Evolutionary conservation across 2,113 vertebrate genomes (phyloP), one percentile per base, ranked within the genome.

Genomic region (Mandrillus leucophaeus): DNA sequence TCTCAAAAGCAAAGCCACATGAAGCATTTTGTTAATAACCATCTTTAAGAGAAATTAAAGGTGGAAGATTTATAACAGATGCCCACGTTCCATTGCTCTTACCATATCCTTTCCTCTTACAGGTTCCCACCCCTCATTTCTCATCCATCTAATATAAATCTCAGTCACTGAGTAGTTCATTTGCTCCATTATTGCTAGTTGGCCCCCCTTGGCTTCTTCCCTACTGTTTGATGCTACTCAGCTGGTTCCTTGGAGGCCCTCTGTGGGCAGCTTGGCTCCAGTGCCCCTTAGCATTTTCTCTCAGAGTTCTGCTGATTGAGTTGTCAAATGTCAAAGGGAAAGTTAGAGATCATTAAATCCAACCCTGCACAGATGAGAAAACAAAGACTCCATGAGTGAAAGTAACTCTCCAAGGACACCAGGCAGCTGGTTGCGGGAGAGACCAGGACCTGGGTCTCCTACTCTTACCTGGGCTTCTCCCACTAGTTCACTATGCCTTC

Each of bases 231-330:
- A 1, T 50, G 22, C 64, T 82, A 1, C 61, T 82, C 25, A 30
- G 18, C 64, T 6, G 22, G 20, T 4, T 86, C 55, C 32, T 30
- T 0, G 0, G 59, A 57, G 80, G 61, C 57, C 45, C 5, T n/a
- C 61, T 85, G 38, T 30, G 40, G 50, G 38, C 38, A 59, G 61
- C 66, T 66, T 14, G 40, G 50, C 35, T 92, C 64, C 12, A 30
- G 25, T 57, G 68, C 55, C 27, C 52, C 38, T 88, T 59, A 35
- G 50, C 52, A n/a, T 81, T 75, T 87, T n/a, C 23, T 92, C 55
- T 70, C 55, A n/a, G 79, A 59, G 18, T 57, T 83, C 81, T 96
- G 48, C 61, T 59, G 68, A 55, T 50, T 97, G 57, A 95, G 76
- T 78, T 12, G 13, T 78, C 83, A 88, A 11, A 87, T 32, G 45